Evolutionary conservation across 2,888 invertebrate genomes (phyloP), one percentile per base, ranked within the genome.

Genomic region (Coecobrya sp.): DNA sequence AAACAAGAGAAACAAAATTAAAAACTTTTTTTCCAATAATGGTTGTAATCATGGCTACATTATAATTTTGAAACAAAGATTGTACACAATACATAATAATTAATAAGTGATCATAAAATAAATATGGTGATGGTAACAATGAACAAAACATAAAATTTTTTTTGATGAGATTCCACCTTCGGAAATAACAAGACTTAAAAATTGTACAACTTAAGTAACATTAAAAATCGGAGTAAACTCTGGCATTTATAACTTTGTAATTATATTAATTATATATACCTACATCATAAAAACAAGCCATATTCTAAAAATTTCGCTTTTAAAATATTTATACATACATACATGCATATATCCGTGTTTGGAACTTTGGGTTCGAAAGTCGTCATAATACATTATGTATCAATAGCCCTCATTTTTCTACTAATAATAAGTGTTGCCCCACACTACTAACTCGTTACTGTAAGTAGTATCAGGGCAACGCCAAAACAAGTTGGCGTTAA

Each of bases 51-150:
- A 73, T 45, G 22, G 11, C 22, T 10, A 19, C 45, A 42, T 45
- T 73, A 73, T 45, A 73, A 73, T 73, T 73, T 30, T 22, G 19
- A 73, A 45, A 45, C 11, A 73, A 73, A 73, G 45, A 73, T 73
- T 45, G 45, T 45, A 73, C 36, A 70, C 10, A 70, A 70, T 13
- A 70, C 65, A 65, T 49, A 49, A 49, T 11, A 27, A 65, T 11
- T 73, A n/a, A 73, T 45, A 73, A 73, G n/a, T 73, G 19, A 73
- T 42, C 36, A n/a, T 70, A 70, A 70, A 73, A 45, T 42, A 73
- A 73, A 73, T 22, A 45, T 45, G 19, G 22, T 30, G 68, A 36
- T 65, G 65, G 65, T 30, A 70, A 70, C 68, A 36, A 70, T 30
- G 19, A 70, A 36, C 68, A 70, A 70, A 30, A n/a, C 7, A 27